Conservation (phyloP, 2,797 vertebrate genomes). For the Psittacula echo region DNA sequence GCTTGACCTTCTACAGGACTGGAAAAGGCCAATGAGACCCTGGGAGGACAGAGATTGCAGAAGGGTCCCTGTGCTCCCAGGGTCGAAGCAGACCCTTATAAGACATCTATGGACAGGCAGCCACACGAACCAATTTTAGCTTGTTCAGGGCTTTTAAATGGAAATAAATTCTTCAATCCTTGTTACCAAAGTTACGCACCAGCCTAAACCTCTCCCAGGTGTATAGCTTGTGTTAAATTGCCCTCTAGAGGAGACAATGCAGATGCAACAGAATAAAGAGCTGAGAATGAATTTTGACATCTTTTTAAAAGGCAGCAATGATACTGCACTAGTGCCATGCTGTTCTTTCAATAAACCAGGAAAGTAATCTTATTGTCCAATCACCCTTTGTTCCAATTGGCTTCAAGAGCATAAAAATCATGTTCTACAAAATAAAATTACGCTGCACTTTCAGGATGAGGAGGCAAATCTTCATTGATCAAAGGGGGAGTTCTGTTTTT, state of each 20-base stretch:
- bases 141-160: conserved; percentile 10
- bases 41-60: neutral
- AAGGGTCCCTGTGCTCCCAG: neutral
- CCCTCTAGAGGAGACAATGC: conserved; percentile 63
- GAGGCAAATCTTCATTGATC: neutral
- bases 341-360: neutral
- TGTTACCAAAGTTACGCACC: neutral
- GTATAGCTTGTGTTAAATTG: conserved; percentile 67
- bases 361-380: neutral
- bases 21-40: neutral
- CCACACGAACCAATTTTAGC: neutral
- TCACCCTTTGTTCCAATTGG: neutral
- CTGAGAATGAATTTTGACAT: neutral
- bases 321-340: neutral
- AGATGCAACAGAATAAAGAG: neutral
- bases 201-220: neutral
- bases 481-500: neutral
- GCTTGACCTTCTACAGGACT: neutral
- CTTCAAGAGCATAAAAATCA: neutral
- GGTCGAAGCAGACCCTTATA: neutral
- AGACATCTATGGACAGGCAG: neutral
- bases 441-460: neutral
- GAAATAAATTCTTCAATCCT: conserved; percentile 37
- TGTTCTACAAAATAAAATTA: neutral
- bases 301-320: neutral